phyloP scores from a whole-genome alignment of 1,140 invertebrate genomes.

The Vanessa tameamea region DNA sequence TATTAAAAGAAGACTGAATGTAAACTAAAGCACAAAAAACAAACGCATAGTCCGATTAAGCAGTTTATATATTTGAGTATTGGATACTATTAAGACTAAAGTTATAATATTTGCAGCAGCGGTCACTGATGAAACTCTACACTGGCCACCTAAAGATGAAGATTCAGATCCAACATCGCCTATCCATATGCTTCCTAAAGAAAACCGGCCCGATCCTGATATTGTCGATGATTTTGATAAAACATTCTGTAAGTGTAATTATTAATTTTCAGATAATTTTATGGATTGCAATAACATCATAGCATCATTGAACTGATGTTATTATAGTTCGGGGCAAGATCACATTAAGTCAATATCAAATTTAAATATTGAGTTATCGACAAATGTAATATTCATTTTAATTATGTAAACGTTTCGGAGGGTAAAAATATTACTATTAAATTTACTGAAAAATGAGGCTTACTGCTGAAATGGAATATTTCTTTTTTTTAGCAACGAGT shows the following conservation, averaged over 20 bases:
- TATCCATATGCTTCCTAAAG: slow-evolving; percentile 55
- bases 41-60: too few species aligned
- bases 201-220: slow-evolving; percentile 52
- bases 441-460: too few species aligned
- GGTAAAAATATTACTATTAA: background rate
- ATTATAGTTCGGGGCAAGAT: too few species aligned
- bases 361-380: too few species aligned
- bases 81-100: background rate
- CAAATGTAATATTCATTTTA: too few species aligned
- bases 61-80: too few species aligned
- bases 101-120: slow-evolving; percentile 32
- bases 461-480: too few species aligned
- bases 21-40: too few species aligned
- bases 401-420: background rate
- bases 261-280: background rate
- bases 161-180: slow-evolving; percentile 59
- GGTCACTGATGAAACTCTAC: slow-evolving; percentile 62
- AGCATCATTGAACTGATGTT: too few species aligned
- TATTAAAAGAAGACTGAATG: too few species aligned
- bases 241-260: slow-evolving; percentile 58
- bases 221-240: slow-evolving; percentile 60
- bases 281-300: too few species aligned
- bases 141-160: slow-evolving; percentile 66
- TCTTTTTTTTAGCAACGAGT: slow-evolving; percentile 56
- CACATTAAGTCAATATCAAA: too few species aligned